Evolutionary conservation across 2,113 vertebrate species (phyloP).

Genomic region (Condylura cristata): DNA sequence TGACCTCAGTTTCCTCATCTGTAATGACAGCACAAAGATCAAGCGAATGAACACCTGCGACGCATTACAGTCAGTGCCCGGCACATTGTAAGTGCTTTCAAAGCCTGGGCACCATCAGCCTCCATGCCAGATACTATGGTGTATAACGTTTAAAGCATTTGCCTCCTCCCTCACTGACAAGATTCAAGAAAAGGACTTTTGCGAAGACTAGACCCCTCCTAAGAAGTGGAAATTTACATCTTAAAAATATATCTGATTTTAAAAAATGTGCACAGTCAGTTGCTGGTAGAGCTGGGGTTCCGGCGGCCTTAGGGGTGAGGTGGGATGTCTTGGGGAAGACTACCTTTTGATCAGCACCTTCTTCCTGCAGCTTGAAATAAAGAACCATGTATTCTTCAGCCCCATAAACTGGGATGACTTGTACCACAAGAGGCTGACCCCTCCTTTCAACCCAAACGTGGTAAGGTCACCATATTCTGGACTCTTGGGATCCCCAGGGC

Average conservation of each 20-base stretch:
- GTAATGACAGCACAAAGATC: neutral
- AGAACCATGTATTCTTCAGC: conserved; percentile 96
- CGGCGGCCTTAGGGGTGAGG: neutral
- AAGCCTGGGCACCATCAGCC: neutral
- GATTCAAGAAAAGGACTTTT: neutral
- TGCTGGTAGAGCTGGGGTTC: neutral
- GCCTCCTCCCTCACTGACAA: neutral
- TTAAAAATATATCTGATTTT: neutral
- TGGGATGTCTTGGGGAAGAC: neutral
- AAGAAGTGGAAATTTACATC: neutral
- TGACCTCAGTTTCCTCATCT: neutral
- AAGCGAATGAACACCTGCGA: neutral
- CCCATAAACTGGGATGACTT: conserved; percentile 98
- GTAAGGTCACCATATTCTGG: conserved; percentile 85
- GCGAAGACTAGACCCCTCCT: neutral
- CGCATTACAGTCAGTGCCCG: neutral
- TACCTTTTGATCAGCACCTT: conserved; percentile 43
- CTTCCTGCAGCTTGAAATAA: conserved; percentile 93
- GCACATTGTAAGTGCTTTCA: neutral
- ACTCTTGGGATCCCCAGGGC: neutral
- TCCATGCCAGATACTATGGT: neutral
- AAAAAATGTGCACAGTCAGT: neutral
- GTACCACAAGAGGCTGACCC: conserved; percentile 95
- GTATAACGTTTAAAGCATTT: neutral
- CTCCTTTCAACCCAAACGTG: conserved; percentile 98